phyloP scores from a whole-genome alignment of 2,888 invertebrate species.

The Synergus umbraculus region DNA sequence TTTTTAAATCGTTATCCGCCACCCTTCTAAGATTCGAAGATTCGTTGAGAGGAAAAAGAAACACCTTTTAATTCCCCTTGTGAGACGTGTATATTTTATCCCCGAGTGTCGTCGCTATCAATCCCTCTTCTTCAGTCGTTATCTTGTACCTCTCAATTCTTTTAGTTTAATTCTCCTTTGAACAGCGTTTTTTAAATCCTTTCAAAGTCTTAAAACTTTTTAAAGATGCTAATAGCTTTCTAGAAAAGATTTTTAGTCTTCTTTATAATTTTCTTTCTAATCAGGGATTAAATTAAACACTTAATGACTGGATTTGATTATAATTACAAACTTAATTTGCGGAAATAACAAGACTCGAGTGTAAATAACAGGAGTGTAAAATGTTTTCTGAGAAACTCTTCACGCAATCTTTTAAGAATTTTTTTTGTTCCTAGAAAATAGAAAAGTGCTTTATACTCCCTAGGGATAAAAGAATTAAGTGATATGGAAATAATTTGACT shows the following conservation, averaged over 20 bases:
- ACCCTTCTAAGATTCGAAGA: slow-evolving; percentile 25
- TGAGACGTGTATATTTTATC: slow-evolving; percentile 64
- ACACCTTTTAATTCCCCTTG: slow-evolving; percentile 65
- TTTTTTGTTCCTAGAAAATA: too few relatives aligned
- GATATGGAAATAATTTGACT: too few relatives aligned
- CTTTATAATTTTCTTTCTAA: neutral
- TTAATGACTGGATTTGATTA: too few relatives aligned
- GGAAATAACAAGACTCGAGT: too few relatives aligned
- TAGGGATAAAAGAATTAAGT: too few relatives aligned
- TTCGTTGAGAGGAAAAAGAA: slow-evolving; percentile 47
- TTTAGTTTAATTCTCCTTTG: neutral
- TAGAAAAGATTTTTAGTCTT: neutral
- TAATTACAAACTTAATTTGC: too few relatives aligned
- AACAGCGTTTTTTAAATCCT: slow-evolving; percentile 13
- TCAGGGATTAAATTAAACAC: too few relatives aligned
- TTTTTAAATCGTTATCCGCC: neutral
- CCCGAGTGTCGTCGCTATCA: slow-evolving; percentile 64
- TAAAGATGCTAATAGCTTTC: neutral
- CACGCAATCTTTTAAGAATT: too few relatives aligned
- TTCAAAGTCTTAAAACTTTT: neutral
- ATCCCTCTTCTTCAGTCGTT: slow-evolving; percentile 51
- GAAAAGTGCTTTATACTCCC: too few relatives aligned
- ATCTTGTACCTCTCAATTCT: neutral
- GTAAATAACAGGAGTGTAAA: too few relatives aligned
- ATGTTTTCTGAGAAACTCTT: too few relatives aligned